Base-by-base conservation (phyloP, 2,113 vertebrate genomes). In the Toxostoma redivivum region DNA sequence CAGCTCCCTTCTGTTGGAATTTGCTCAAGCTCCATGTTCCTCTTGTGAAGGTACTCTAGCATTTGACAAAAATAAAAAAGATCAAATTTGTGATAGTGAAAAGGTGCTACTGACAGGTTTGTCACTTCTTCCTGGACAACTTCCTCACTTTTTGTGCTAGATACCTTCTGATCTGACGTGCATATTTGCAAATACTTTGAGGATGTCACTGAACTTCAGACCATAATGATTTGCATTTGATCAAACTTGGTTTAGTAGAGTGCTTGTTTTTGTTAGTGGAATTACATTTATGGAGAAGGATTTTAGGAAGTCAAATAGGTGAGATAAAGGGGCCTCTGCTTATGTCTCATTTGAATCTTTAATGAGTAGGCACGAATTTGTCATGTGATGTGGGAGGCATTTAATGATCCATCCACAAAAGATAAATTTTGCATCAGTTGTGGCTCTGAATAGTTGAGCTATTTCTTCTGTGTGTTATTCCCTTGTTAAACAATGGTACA, bases 321-420 rank as follows among this genome's bases (percentile, higher is more conserved):
- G 9, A 74, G 11, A 67, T 23, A 71, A 79, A 94, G 9, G 5
- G 42, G 17, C 8, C 8, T 37, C 12, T 60, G 9, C 2, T 69
- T 48, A 25, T 45, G 6, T 65, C 16, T 72, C 4, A 28, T 15
- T 42, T 74, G n/a, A 21, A 14, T 86, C 35, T 48, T 24, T 67
- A 70, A 19, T 20, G 51, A 42, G 2, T 42, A 76, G 57, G 13
- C 6, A 19, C 15, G 8, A 14, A 40, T 81, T 79, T 88, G 23
- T 45, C 6, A 2, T 33, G 19, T 42, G 30, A 9, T 64, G 5
- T 37, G 11, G 22, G 25, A 72, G 9, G 12, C 0, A 0, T 61
- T 92, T 62, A 38, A 37, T 61, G 24, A 35, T 69, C 15, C 11
- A 25, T n/a, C 58, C 11, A 42, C 16, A 64, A 76, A 85, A 27